Evolutionary conservation across 1,140 invertebrate species (phyloP).

Genomic region (Tenebrio molitor): DNA sequence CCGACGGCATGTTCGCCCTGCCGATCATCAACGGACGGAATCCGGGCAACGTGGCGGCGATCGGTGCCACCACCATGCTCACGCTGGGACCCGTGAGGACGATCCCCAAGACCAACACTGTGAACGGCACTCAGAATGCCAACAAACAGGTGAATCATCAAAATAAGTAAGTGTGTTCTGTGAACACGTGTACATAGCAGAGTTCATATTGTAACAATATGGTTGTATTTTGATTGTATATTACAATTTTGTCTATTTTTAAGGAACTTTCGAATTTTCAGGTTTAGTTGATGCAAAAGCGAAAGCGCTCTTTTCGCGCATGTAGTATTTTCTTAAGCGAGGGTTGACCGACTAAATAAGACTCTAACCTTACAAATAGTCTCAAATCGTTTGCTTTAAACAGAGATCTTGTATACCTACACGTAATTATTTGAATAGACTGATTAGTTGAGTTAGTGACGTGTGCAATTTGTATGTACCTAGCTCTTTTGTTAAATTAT

Average conservation of each 20-base stretch:
- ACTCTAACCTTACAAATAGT: too few relatives aligned
- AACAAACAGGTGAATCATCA: conserved; percentile 39
- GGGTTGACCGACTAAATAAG: too few relatives aligned
- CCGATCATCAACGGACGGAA: conserved; percentile 81
- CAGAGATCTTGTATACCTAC: neutral
- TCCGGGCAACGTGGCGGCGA: conserved; percentile 73
- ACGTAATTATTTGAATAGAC: conserved; percentile 27
- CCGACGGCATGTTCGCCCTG: conserved; percentile 77
- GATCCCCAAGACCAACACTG: conserved; percentile 54
- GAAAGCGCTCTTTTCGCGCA: too few relatives aligned
- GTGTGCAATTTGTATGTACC: conserved; percentile 36
- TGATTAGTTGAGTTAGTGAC: conserved; percentile 12
- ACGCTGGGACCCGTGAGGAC: conserved; percentile 75
- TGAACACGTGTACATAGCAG: conserved; percentile 28
- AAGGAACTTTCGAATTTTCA: neutral
- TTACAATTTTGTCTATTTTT: neutral
- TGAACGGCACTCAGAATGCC: conserved; percentile 23
- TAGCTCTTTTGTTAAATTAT: conserved; percentile 11
- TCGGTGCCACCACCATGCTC: conserved; percentile 77
- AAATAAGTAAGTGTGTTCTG: conserved; percentile 39
- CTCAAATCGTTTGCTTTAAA: neutral
- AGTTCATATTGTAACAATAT: conserved; percentile 35
- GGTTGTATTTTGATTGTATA: conserved; percentile 23
- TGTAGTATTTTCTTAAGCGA: too few relatives aligned
- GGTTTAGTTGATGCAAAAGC: too few relatives aligned